Base-by-base conservation (phyloP, 1,140 invertebrate species). In the Drosophila asahinai region DNA sequence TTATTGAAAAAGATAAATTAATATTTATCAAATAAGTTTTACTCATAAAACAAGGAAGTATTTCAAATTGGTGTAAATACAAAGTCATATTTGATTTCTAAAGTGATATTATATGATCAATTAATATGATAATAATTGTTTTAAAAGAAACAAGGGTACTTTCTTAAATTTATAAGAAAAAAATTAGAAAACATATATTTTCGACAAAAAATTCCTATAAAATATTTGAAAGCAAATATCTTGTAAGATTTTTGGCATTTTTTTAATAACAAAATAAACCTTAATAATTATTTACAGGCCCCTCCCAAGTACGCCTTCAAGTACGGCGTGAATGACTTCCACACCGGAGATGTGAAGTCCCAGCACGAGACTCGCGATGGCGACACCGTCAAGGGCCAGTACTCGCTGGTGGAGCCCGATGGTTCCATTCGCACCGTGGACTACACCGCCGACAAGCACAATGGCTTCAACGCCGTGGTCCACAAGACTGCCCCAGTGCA, bases 401-500 rank as follows among this genome's bases (percentile, higher is more conserved):
- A 94, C 80, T 93, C 93, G 9, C 92, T 95, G 43, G 92, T 95
- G 33, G 94, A 95, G 76, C 92, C 94, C 27, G 94, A 95, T 72
- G 94, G 95, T 77, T 93, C 94, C 22, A 93, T 93, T 49, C 92
- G 94, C 47, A 94, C 93, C 51, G 94, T 94, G 22, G 93, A 94
- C 73, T 94, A 94, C 71, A 93, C 93, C 6, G 94, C 93, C 36
- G 94, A 94, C 68, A 90, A 92, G 58, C 87, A 92, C 71, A 94
- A 93, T 59, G 93, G 93, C 48, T 95, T 95, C 93, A 95, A 95
- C 93, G 95, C 95, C 47, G 94, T 95, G 25, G 95, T 95, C n/a
- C 94, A 94, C 91, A 95, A 95, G 93, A 94, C 94, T 42, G 94
- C 94, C 40, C 94, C 94, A n/a, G 93, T 93, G 51, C 93, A 94